A percentile compares a stretch with the other conserved stretches of the same genome.
Conservation (phyloP, 2,888 invertebrate species). For the Campoplex capitator region DNA sequence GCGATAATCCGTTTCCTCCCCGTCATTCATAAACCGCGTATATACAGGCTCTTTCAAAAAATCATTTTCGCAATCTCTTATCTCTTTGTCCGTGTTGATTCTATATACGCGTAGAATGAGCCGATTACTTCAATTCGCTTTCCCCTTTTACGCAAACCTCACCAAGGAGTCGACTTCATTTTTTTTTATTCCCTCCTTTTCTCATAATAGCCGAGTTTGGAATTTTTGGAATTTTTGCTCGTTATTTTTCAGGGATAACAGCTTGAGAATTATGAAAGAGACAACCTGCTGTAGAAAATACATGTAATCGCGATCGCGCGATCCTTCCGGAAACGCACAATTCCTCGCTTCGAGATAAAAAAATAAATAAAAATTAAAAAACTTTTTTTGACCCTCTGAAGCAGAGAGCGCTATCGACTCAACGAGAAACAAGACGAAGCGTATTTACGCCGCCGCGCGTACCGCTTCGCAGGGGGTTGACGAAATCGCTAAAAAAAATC, state of each 20-base stretch:
- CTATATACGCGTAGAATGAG: background rate
- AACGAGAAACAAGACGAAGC: too few species aligned
- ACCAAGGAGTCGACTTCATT: background rate
- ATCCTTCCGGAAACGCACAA: conserved; percentile 65
- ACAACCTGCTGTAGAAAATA: conserved; percentile 8
- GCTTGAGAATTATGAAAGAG: background rate
- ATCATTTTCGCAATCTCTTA: background rate
- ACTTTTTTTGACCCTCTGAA: conserved; percentile 53
- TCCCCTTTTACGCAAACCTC: too few species aligned
- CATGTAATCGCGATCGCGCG: conserved; percentile 31
- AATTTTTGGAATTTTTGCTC: background rate
- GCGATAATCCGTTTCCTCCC: conserved; percentile 50
- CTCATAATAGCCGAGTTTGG: background rate
- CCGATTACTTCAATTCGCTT: background rate
- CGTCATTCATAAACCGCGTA: background rate
- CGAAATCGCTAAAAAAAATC: conserved; percentile 12
- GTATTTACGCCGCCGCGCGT: background rate
- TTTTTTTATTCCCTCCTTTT: background rate
- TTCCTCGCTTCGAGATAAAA: conserved; percentile 74
- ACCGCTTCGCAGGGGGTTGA: conserved; percentile 13
- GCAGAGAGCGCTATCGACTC: background rate
- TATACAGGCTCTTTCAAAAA: background rate
- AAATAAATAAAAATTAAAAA: background rate
- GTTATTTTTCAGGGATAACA: background rate
- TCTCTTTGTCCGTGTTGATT: background rate